phyloP scores from a whole-genome alignment of 2,888 invertebrate genomes.

The Piscicola geometra region DNA sequence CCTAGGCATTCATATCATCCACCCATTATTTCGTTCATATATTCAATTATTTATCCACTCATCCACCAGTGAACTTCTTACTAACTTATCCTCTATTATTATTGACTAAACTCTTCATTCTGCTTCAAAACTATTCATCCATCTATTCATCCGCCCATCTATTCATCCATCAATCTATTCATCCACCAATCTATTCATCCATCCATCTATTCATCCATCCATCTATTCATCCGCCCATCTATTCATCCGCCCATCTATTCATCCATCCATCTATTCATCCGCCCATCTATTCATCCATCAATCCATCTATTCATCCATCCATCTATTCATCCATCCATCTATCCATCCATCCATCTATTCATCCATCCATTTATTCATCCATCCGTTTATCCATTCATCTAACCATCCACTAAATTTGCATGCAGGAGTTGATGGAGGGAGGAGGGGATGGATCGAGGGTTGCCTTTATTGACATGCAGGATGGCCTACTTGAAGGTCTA shows the following conservation, averaged over 20 bases:
- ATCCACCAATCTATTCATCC: background rate
- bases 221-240: background rate
- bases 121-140: too few relatives aligned
- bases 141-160: background rate
- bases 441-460: constrained; percentile 58
- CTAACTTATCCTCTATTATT: too few relatives aligned
- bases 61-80: too few relatives aligned
- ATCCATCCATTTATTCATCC: background rate
- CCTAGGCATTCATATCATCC: too few relatives aligned
- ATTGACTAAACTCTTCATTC: too few relatives aligned
- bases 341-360: too few relatives aligned
- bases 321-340: background rate
- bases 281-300: background rate
- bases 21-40: too few relatives aligned
- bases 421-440: constrained; percentile 39
- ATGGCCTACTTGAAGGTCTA: constrained; percentile 62
- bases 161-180: background rate
- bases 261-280: too few relatives aligned
- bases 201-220: background rate
- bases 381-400: background rate
- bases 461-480: constrained; percentile 74
- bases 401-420: too few relatives aligned
- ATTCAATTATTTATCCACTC: too few relatives aligned
- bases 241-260: background rate
- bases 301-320: background rate